Evolutionary conservation across 2,888 invertebrate genomes (phyloP).

Genomic region (Cephus spinipes): DNA sequence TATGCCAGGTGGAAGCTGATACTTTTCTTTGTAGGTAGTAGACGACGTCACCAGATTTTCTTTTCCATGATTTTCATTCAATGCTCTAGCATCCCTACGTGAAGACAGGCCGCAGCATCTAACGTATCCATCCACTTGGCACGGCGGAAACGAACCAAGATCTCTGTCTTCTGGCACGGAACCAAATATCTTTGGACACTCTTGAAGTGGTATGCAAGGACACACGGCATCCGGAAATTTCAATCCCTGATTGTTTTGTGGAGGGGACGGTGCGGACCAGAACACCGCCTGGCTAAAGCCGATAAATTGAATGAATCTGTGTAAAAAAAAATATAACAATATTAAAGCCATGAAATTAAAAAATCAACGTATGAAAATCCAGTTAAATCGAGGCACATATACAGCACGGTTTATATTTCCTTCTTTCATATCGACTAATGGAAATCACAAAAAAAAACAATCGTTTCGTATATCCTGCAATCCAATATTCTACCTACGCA

Average conservation of each 20-base stretch:
- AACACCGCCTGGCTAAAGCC: slow-evolving; percentile 5
- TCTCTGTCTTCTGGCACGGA: slow-evolving; percentile 6
- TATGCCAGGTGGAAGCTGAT: slow-evolving; percentile 3
- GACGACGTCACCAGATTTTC: background rate
- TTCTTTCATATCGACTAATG: background rate
- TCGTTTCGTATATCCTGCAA: background rate
- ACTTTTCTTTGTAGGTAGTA: background rate
- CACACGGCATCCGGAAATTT: background rate
- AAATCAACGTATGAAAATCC: background rate
- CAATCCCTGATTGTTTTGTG: background rate
- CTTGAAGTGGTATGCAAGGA: slow-evolving; percentile 9
- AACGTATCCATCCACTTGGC: background rate
- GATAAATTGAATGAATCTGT: slow-evolving; percentile 6
- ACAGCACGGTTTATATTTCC: background rate
- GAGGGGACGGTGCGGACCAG: background rate
- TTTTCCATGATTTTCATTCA: background rate
- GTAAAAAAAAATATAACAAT: background rate
- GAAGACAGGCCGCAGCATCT: slow-evolving; percentile 3
- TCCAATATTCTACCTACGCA: background rate
- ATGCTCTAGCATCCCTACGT: background rate
- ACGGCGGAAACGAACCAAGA: slow-evolving; percentile 10
- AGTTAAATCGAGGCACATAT: background rate
- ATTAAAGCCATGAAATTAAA: background rate
- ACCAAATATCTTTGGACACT: slow-evolving; percentile 12
- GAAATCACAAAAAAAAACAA: background rate